phyloP scores from a whole-genome alignment of 2,113 vertebrate species.

The Uria aalge region DNA sequence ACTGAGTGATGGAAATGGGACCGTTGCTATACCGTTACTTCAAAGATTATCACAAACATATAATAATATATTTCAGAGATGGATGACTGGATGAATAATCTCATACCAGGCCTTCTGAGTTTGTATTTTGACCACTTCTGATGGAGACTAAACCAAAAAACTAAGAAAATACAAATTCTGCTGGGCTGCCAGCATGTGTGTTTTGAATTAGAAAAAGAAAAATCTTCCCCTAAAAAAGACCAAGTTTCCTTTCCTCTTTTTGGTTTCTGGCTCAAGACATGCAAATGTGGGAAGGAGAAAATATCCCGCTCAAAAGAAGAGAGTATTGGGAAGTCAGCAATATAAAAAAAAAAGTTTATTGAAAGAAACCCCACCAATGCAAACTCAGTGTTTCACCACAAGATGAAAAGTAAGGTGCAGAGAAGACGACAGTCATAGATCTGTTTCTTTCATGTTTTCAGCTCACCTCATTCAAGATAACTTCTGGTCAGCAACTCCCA shows the following conservation, averaged over 20 bases:
- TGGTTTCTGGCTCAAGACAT: conserved; percentile 18
- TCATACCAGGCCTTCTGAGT: neutral
- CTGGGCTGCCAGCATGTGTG: neutral
- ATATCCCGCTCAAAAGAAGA: neutral
- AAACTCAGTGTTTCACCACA: neutral
- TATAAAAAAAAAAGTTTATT: neutral
- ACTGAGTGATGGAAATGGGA: neutral
- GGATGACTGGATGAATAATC: neutral
- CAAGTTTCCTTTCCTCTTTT: neutral
- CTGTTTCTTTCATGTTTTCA: neutral
- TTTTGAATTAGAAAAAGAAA: conserved; percentile 17
- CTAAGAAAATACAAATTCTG: neutral
- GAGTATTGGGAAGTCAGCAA: neutral
- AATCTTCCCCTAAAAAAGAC: neutral
- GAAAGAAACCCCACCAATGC: neutral
- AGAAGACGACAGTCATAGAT: neutral
- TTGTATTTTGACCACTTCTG: neutral
- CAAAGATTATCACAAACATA: neutral
- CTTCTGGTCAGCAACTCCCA: neutral
- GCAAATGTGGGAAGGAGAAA: neutral
- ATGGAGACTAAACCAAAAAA: neutral
- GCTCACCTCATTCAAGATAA: neutral
- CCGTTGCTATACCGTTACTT: neutral
- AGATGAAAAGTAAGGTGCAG: neutral
- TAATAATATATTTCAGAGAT: neutral